Evolutionary conservation across 2,797 vertebrate genomes (phyloP).

Genomic region (Hemitrygon akajei): DNA sequence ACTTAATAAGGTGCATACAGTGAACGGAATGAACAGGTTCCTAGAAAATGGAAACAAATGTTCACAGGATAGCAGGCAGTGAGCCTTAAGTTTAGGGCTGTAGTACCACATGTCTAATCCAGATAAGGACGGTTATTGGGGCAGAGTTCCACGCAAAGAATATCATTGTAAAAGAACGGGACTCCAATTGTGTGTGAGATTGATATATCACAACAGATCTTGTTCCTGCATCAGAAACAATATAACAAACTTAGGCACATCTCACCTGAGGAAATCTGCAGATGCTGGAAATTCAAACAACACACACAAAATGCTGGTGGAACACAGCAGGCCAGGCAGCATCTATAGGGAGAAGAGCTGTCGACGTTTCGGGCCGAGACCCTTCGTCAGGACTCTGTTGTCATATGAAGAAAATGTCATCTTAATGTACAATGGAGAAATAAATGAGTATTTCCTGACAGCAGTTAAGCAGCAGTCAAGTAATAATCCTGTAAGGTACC

Average conservation of each 20-base stretch:
- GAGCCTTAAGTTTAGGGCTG: not conserved
- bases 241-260: too few species aligned
- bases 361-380: too few species aligned
- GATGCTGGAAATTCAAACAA: too few species aligned
- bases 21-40: not conserved
- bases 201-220: not conserved
- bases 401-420: not conserved
- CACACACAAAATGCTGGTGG: too few species aligned
- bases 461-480: not conserved
- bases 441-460: not conserved
- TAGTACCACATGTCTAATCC: not conserved
- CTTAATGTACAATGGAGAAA: not conserved
- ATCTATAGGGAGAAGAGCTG: too few species aligned
- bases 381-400: too few species aligned
- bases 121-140: not conserved
- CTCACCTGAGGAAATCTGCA: too few species aligned
- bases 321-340: too few species aligned
- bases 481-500: too few species aligned
- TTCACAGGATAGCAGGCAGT: not conserved
- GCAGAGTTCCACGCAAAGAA: not conserved
- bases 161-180: not conserved
- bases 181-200: not conserved
- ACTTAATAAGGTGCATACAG: not conserved
- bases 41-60: not conserved
- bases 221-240: not conserved